phyloP scores from a whole-genome alignment of 2,113 vertebrate genomes.

The Archilochus colubris region DNA sequence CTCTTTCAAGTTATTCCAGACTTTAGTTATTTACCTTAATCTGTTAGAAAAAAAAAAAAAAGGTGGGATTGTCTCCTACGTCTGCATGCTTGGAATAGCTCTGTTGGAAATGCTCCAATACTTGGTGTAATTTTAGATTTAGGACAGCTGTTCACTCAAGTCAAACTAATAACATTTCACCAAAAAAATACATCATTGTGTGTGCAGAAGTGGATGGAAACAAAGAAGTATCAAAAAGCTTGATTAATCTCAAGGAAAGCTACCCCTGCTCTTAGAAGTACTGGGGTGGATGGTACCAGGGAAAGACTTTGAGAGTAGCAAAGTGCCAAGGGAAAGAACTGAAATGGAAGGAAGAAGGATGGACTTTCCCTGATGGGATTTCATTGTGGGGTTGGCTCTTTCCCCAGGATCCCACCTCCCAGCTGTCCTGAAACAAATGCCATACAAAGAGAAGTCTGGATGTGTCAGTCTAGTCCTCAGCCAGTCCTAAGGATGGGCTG shows the following conservation, averaged over 20 bases:
- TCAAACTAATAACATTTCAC: conserved; percentile 4
- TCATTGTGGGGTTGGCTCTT: too few relatives aligned
- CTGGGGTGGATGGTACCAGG: not conserved
- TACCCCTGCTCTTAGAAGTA: not conserved
- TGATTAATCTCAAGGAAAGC: not conserved
- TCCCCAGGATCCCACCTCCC: not conserved
- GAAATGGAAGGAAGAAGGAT: not conserved
- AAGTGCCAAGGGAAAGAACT: not conserved
- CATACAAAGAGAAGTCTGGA: not conserved
- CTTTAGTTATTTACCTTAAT: not conserved
- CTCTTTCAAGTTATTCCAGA: not conserved
- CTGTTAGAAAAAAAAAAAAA: not conserved
- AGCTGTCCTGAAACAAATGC: too few relatives aligned
- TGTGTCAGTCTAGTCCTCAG: not conserved
- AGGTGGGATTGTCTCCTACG: not conserved
- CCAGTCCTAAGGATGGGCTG: not conserved
- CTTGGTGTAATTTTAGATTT: not conserved
- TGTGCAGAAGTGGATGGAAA: not conserved
- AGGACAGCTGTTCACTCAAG: conserved; percentile 1
- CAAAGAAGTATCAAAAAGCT: not conserved
- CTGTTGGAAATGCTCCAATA: conserved; percentile 2
- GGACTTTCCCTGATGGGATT: not conserved
- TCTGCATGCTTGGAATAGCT: not conserved
- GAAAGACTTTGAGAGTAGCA: not conserved
- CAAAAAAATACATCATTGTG: not conserved